These are phyloP conservation scores for Calliphora vomitoria DNA, from an alignment of 2,888 invertebrate genomes.

Conservation along the genomic window DNA sequence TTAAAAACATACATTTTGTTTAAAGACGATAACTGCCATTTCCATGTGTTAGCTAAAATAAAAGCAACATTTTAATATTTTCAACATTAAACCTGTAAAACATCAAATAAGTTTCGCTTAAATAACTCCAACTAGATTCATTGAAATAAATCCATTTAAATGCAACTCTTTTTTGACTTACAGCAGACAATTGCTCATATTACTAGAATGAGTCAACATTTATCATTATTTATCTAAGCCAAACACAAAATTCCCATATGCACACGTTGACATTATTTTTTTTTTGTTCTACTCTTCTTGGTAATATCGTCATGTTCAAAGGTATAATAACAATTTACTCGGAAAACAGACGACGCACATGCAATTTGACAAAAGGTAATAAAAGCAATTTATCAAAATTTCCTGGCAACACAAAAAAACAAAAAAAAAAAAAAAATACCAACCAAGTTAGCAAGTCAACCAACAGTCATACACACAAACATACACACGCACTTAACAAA, in stretches of 20 bases:
- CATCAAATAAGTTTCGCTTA: constrained; percentile 17
- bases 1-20: too few species aligned
- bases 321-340: constrained; percentile 72
- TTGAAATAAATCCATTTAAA: constrained; percentile 1
- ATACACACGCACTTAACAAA: constrained; percentile 18
- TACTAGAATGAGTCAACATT: constrained; percentile 75
- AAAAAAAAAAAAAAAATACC: constrained; percentile 16
- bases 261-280: constrained; percentile 62
- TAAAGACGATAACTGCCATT: too few species aligned
- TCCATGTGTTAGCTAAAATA: too few species aligned
- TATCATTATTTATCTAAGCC: constrained; percentile 78
- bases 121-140: not conserved
- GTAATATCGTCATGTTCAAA: constrained; percentile 46
- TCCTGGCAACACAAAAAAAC: constrained; percentile 56
- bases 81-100: not conserved
- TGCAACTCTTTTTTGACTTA: constrained; percentile 28
- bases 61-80: not conserved
- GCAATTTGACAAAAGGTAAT: constrained; percentile 79
- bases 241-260: constrained; percentile 71
- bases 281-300: constrained; percentile 20
- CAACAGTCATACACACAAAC: constrained; percentile 4
- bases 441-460: constrained; percentile 54
- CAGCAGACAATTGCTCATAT: constrained; percentile 30
- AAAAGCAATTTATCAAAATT: constrained; percentile 81
- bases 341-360: constrained; percentile 73